Percentiles rank a stretch among this genome's conserved stretches.
Conservation (phyloP, 1,140 invertebrate genomes). For the Macrobrachium rosenbergii region DNA sequence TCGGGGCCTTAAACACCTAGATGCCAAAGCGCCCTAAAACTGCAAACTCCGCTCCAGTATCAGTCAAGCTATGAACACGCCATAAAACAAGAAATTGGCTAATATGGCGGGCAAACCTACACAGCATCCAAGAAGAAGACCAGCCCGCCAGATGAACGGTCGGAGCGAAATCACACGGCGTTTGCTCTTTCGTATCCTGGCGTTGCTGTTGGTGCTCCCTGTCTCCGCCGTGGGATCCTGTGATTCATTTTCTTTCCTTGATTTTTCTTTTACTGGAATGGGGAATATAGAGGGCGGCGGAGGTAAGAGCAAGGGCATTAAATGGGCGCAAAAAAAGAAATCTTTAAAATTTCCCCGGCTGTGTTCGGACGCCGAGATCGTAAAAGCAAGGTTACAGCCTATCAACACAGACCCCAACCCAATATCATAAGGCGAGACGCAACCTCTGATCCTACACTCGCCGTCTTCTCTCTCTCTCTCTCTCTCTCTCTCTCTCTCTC, state of each 20-base stretch:
- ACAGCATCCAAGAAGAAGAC: constrained; percentile 1
- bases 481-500: neutral
- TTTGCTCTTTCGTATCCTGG: no score
- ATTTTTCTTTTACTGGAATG: neutral
- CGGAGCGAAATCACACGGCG: neutral
- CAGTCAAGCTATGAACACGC: constrained; percentile 54
- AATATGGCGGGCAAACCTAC: constrained; percentile 40
- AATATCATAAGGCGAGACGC: constrained; percentile 52
- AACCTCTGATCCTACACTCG: constrained; percentile 39
- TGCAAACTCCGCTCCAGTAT: constrained; percentile 46
- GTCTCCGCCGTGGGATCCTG: no score
- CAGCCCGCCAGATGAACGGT: neutral
- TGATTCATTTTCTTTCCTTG: no score
- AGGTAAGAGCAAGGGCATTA: neutral
- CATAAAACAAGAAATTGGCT: constrained; percentile 56
- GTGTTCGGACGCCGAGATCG: constrained; percentile 43
- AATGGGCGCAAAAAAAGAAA: neutral
- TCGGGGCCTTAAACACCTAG: neutral
- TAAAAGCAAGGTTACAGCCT: constrained; percentile 53
- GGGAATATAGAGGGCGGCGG: neutral
- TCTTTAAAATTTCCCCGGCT: neutral
- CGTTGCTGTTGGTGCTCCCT: no score
- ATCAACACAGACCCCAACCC: constrained; percentile 53
- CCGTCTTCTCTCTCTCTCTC: neutral
- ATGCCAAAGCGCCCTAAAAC: constrained; percentile 36